Percentiles rank a stretch among this genome's conserved stretches.
phyloP scores from a whole-genome alignment of 2,113 vertebrate species.

The Microtus montanus region DNA sequence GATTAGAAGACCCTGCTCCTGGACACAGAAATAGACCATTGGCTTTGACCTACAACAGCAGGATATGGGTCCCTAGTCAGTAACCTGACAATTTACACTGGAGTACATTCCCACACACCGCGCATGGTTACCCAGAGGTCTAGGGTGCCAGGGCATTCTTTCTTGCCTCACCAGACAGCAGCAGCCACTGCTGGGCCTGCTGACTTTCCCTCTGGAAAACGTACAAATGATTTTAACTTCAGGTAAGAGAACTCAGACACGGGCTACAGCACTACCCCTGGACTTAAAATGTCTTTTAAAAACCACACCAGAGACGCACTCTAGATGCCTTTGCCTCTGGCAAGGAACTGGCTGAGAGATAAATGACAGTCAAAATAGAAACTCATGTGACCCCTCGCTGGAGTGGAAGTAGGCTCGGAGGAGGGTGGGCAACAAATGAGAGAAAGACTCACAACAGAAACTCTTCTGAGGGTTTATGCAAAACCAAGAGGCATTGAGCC shows the following conservation, averaged over 20 bases:
- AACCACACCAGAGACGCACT: background rate
- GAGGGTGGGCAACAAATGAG: background rate
- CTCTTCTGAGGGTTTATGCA: background rate
- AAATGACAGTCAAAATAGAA: conserved; percentile 26
- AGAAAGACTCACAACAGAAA: background rate
- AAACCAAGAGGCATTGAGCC: background rate
- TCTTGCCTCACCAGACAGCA: background rate
- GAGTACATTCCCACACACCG: too few species aligned
- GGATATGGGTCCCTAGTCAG: background rate
- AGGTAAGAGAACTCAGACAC: background rate
- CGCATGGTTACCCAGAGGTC: too few species aligned
- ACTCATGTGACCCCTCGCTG: background rate
- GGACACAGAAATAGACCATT: background rate
- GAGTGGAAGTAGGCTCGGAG: background rate
- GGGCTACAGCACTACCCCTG: background rate
- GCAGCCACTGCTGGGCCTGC: background rate
- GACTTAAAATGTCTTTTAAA: background rate
- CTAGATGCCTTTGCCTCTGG: background rate
- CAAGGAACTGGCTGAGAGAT: background rate
- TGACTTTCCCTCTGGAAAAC: background rate
- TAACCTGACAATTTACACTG: background rate
- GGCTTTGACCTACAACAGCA: background rate
- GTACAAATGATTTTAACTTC: background rate
- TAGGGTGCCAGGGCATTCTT: background rate
- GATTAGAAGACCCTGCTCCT: background rate